Conservation (phyloP, 2,888 invertebrate species). For the Zygogramma bicolorata region DNA sequence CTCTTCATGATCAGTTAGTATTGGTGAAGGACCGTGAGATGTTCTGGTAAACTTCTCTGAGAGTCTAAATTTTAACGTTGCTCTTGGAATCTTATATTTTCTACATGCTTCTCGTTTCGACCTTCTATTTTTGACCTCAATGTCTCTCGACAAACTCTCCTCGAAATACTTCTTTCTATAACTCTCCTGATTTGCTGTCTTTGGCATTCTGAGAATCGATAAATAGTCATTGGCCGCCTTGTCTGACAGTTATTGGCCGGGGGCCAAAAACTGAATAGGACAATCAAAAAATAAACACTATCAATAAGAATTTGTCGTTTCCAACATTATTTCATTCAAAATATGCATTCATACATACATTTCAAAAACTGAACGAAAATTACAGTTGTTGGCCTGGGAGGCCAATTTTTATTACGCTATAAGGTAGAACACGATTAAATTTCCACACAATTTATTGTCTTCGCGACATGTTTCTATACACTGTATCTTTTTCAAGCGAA, state of each 20-base stretch:
- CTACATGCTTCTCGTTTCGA: neutral
- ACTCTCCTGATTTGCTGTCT: neutral
- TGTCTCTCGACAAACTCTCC: neutral
- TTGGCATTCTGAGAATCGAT: neutral
- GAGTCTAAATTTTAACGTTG: constrained; percentile 33
- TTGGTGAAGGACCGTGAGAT: constrained; percentile 23
- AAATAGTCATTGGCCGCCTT: neutral
- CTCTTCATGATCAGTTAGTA: constrained; percentile 21
- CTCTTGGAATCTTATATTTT: neutral
- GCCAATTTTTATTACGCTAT: neutral
- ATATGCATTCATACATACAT: neutral
- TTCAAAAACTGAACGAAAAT: neutral
- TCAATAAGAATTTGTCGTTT: neutral
- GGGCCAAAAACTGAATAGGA: neutral
- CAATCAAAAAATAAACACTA: neutral
- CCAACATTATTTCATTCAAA: neutral
- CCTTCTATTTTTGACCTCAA: neutral
- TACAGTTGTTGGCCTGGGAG: neutral
- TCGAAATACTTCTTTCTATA: neutral
- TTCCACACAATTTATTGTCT: no score
- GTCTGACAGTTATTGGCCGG: neutral
- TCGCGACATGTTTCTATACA: no score
- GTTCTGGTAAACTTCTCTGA: constrained; percentile 28
- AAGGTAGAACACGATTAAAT: no score
- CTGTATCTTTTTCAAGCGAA: no score